Base-by-base conservation (phyloP, 2,888 invertebrate species). In the Andrena hattorfiana region DNA sequence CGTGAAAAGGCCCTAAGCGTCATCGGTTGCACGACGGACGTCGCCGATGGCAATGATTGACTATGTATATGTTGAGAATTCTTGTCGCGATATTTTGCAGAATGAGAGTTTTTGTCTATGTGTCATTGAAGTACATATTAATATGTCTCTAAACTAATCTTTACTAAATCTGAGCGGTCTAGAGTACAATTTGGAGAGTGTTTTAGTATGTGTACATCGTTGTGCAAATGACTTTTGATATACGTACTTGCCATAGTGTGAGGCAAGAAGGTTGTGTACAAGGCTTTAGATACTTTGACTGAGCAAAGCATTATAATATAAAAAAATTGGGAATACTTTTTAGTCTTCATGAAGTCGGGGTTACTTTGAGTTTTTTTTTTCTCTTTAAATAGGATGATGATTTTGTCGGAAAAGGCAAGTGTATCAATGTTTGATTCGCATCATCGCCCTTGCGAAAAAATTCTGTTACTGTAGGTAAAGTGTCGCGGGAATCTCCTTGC, bases 101-200 rank as follows among this genome's bases (percentile, higher is more conserved):
- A n/a, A 64, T 20, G 13, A 51, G 28, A 28, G 13, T 42, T 10
- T 60, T 59, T 74, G n/a, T 49, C 62, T n/a, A 76, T n/a, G 54
- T 63, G 26, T 67, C 26, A 32, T 35, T 67, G 20, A 60, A 32
- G 5, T 28, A 20, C n/a, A 60, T 48, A 49, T 51, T 10, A 49
- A 35, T 66, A 48, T 67, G 16, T 66, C 28, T 51, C 16, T 56
- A 10, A 74, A 74, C 42, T 64, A 66, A 75, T 62, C 20, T 42
- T 32, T 30, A 54, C 23, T 67, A 73, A 59, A 42, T 73, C 28
- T 32, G 23, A 13, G 23, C 35, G 60, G 5, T 4, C n/a, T 20
- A 10, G 28, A 23, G 32, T 70, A 51, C 20, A 71, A 67, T 71
- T 80, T 67, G 66, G 30, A 70, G 23, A 71, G 28, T 69, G 68